These are phyloP conservation scores for Unio delphinus DNA, from an alignment of 2,888 invertebrate species.

Conservation along the genomic window DNA sequence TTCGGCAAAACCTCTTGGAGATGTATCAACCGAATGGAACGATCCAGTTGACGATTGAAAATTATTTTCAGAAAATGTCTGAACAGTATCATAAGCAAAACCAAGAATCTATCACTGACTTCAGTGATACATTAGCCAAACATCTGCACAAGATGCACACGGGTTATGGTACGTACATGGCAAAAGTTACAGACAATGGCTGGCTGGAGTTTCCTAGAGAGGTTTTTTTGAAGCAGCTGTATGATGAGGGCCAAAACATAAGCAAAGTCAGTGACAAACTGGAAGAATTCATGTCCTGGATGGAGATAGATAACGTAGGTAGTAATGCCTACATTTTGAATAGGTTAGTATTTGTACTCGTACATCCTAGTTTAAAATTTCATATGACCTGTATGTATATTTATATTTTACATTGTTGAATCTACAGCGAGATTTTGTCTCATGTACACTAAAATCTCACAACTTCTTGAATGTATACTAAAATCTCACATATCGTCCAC, in stretches of 20 bases:
- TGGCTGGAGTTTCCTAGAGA: conserved; percentile 64
- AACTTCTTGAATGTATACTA: no score
- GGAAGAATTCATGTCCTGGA: conserved; percentile 53
- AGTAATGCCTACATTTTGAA: conserved; percentile 38
- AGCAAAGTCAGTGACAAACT: conserved; percentile 35
- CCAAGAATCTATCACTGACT: conserved; percentile 43
- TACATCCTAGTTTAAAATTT: no score
- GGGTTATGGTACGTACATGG: conserved; percentile 54
- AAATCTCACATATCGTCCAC: no score
- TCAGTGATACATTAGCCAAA: conserved; percentile 48
- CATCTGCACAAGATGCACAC: conserved; percentile 44
- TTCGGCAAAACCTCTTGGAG: conserved; percentile 27
- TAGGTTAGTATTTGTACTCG: conserved; percentile 24
- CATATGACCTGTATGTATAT: no score
- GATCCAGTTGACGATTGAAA: conserved; percentile 26
- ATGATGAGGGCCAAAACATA: conserved; percentile 24
- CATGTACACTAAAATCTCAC: no score
- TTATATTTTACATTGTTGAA: no score
- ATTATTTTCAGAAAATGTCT: conserved; percentile 35
- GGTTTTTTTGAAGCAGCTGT: conserved; percentile 50
- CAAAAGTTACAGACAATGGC: conserved; percentile 51
- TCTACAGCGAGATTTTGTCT: no score
- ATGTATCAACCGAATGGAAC: conserved; percentile 46
- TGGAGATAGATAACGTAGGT: conserved; percentile 59
- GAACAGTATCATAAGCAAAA: conserved; percentile 39